Conservation (phyloP, 2,888 invertebrate genomes). For the Thera obeliscata region DNA sequence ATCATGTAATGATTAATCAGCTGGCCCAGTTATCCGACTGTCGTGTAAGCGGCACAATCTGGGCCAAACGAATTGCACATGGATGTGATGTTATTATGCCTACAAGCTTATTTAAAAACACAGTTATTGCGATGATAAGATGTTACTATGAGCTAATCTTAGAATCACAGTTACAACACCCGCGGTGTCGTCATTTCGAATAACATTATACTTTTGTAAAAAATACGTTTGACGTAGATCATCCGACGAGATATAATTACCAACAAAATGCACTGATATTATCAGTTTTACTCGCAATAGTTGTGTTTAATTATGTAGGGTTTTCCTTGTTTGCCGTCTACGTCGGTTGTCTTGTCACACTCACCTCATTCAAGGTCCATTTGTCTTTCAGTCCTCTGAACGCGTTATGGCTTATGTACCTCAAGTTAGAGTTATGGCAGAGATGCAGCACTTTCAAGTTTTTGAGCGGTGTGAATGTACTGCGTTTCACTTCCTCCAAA, state of each 20-base stretch:
- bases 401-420: conserved; percentile 85
- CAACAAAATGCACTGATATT: conserved; percentile 31
- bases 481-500: conserved; percentile 82
- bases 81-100: conserved; percentile 45
- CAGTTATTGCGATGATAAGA: conserved; percentile 42
- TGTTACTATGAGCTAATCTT: conserved; percentile 46
- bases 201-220: conserved; percentile 49
- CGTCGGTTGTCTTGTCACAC: conserved; percentile 27
- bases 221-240: conserved; percentile 42
- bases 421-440: conserved; percentile 80
- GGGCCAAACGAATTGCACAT: conserved; percentile 65
- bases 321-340: conserved; percentile 35
- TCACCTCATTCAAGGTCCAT: conserved; percentile 83
- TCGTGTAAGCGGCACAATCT: conserved; percentile 72
- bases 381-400: conserved; percentile 79
- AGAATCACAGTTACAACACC: conserved; percentile 50
- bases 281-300: conserved; percentile 29
- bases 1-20: conserved; percentile 71
- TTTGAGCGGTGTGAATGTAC: conserved; percentile 80
- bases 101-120: conserved; percentile 45
- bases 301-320: conserved; percentile 30
- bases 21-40: conserved; percentile 69
- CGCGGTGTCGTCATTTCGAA: conserved; percentile 47
- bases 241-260: conserved; percentile 35
- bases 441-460: conserved; percentile 75